Evolutionary conservation across 2,888 invertebrate species (phyloP).

Genomic region (Megamerina dolium): DNA sequence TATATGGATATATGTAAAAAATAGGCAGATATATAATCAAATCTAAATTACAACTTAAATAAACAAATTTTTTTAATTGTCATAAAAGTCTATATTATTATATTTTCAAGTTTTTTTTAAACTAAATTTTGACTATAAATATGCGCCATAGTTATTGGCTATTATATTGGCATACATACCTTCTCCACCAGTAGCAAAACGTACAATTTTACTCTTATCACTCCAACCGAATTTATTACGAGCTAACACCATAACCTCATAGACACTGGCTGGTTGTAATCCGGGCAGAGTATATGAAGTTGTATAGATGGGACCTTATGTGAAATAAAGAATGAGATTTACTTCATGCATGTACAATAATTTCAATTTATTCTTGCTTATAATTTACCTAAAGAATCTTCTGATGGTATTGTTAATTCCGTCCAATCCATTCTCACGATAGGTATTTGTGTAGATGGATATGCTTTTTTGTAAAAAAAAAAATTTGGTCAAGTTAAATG

Average conservation of each 20-base stretch:
- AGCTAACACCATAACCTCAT: slow-evolving; percentile 72
- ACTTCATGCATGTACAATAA: neutral
- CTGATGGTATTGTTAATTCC: slow-evolving; percentile 45
- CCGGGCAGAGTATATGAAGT: slow-evolving; percentile 70
- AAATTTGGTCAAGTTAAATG: too few species aligned
- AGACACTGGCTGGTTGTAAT: slow-evolving; percentile 65
- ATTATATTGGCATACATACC: slow-evolving; percentile 49
- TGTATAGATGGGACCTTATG: slow-evolving; percentile 66
- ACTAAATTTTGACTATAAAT: too few species aligned
- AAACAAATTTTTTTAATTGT: too few species aligned
- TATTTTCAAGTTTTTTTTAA: too few species aligned
- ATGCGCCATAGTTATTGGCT: neutral
- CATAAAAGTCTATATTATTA: too few species aligned
- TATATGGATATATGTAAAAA: neutral
- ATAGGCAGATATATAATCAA: neutral
- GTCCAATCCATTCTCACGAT: slow-evolving; percentile 45
- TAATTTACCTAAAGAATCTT: slow-evolving; percentile 39
- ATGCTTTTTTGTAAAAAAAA: too few species aligned
- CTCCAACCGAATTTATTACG: slow-evolving; percentile 84
- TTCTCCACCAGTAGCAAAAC: slow-evolving; percentile 71
- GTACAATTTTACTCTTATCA: slow-evolving; percentile 65
- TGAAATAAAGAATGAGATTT: neutral
- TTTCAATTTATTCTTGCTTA: neutral
- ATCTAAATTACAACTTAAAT: neutral
- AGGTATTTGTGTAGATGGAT: too few species aligned